Evolutionary conservation across 2,113 vertebrate genomes (phyloP), one percentile per base, ranked within the genome.

Genomic region (Bujurquina vittata): DNA sequence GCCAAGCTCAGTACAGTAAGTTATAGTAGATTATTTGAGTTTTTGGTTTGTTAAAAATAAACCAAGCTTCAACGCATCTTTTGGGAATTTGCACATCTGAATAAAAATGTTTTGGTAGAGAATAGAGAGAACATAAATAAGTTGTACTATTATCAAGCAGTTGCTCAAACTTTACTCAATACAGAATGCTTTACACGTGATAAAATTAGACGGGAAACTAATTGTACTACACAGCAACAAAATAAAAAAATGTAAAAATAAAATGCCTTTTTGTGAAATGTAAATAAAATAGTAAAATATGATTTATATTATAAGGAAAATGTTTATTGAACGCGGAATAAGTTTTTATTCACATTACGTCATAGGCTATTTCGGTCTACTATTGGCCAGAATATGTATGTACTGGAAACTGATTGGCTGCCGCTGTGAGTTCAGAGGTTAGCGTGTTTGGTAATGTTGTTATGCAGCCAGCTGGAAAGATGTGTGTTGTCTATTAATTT

Each of bases 341-440:
- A 26, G 40, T 37, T 37, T 37, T 9, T 37, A 10, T 9, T 29
- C 17, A 46, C 2, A 31, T 3, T 35, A 69, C 84, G 54, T 85
- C 62, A 77, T 4, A 59, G 54, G 10, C 10, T 14, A 33, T 15
- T 63, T 63, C 88, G 40, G 31, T 20, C 35, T 14, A 1, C 74
- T 29, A 94, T 93, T 94, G 92, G 93, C 1, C 72, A 60, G 43
- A 62, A 26, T n/a, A 8, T 63, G 29, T 49, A 8, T 56, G 31
- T 73, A 1, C 63, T 61, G 46, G 0, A 52, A 26, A 57, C 26
- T 86, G 63, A 93, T 94, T 95, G 86, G 93, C 78, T 87, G 0
- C 4, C 12, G 52, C 3, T 4, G 18, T 49, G 26, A 69, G 81
- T 77, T 89, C 58, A 85, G 7, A 79, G 80, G 72, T 89, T 65